phyloP scores from a whole-genome alignment of 2,113 vertebrate genomes.

The Danionella cerebrum region DNA sequence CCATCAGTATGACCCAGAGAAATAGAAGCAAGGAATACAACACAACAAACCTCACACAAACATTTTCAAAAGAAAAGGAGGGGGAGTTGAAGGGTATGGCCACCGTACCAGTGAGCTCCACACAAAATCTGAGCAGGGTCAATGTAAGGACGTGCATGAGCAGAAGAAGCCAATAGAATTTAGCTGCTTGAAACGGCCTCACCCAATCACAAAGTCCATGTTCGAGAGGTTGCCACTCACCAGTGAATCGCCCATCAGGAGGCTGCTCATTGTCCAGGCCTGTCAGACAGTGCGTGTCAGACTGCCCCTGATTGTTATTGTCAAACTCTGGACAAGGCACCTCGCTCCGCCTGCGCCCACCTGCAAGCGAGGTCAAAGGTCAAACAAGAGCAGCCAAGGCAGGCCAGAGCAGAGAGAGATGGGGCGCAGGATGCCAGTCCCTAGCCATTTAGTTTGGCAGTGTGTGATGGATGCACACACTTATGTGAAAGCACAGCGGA shows the following conservation, averaged over 20 bases:
- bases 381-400: slow-evolving; percentile 69
- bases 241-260: slow-evolving; percentile 91
- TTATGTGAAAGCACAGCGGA: slow-evolving; percentile 26
- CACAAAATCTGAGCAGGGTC: slow-evolving; percentile 35
- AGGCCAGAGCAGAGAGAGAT: slow-evolving; percentile 40
- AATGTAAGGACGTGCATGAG: slow-evolving; percentile 44
- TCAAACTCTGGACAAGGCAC: slow-evolving; percentile 85
- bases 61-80: slow-evolving; percentile 18
- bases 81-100: slow-evolving; percentile 36
- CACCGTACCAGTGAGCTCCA: slow-evolving; percentile 29
- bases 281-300: slow-evolving; percentile 85
- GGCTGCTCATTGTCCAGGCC: slow-evolving; percentile 97
- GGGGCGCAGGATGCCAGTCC: slow-evolving; percentile 18
- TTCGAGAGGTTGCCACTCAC: slow-evolving; percentile 94
- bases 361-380: slow-evolving; percentile 76
- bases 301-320: slow-evolving; percentile 97
- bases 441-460: slow-evolving; percentile 42
- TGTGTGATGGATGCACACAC: slow-evolving; percentile 7
- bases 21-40: slow-evolving; percentile 37
- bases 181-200: slow-evolving; percentile 9
- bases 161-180: slow-evolving; percentile 33
- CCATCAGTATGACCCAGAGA: slow-evolving; percentile 41
- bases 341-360: slow-evolving; percentile 68
- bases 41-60: slow-evolving; percentile 19
- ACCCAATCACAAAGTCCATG: slow-evolving; percentile 63